Percentiles rank a stretch among this genome's conserved stretches.
These are phyloP conservation scores for Drosophila mimetica DNA, from an alignment of 2,888 invertebrate genomes.

Conservation along the genomic window DNA sequence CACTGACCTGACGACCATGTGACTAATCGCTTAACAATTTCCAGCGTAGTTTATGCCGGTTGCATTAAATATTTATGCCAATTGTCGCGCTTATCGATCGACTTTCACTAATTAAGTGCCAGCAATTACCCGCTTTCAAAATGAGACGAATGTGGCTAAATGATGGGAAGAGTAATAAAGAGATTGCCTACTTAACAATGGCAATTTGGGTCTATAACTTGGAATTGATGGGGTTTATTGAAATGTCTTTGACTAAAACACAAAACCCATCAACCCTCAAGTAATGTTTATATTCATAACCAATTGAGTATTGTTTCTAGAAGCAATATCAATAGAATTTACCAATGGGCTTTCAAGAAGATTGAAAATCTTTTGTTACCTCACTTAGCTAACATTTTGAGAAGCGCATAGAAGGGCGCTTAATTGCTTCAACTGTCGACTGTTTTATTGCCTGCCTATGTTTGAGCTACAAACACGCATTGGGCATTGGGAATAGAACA, in stretches of 20 bases:
- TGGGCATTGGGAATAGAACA: constrained; percentile 42
- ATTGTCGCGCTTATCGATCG: constrained; percentile 2
- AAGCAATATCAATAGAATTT: no score
- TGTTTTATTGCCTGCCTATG: constrained; percentile 31
- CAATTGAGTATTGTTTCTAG: no score
- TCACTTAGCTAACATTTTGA: neutral
- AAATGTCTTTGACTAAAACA: neutral
- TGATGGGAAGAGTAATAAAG: neutral
- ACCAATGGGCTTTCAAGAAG: no score
- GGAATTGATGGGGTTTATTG: neutral
- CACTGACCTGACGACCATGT: constrained; percentile 32
- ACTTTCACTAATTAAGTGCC: constrained; percentile 58
- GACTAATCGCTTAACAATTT: constrained; percentile 12
- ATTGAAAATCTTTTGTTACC: no score
- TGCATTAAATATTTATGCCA: constrained; percentile 4
- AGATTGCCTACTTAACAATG: constrained; percentile 2
- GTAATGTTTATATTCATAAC: neutral
- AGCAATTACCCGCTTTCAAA: constrained; percentile 39
- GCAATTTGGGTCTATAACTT: neutral
- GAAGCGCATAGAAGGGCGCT: neutral
- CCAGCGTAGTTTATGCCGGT: constrained; percentile 24
- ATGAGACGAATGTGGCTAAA: constrained; percentile 2
- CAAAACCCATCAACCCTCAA: neutral
- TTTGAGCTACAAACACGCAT: constrained; percentile 36
- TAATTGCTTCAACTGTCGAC: neutral